These are phyloP conservation scores for Heteropelma amictum DNA, from an alignment of 2,888 invertebrate genomes.

Conservation along the genomic window DNA sequence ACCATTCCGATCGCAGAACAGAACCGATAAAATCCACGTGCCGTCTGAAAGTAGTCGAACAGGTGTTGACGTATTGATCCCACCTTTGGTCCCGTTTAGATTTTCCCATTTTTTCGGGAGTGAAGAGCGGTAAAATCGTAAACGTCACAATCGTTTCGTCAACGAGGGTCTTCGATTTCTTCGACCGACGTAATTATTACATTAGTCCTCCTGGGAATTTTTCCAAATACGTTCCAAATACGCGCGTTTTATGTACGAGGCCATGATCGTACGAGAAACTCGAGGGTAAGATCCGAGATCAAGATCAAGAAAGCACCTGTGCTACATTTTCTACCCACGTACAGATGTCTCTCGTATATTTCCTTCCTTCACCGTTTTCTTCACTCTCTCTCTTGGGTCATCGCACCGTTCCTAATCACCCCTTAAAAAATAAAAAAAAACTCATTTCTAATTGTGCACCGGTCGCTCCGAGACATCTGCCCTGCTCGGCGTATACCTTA, in stretches of 20 bases:
- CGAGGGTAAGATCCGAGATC: conserved; percentile 34
- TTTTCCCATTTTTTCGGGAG: conserved; percentile 29
- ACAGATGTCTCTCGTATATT: background rate
- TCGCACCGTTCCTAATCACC: conserved; percentile 15
- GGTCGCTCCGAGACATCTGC: conserved; percentile 46
- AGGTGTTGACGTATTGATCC: conserved; percentile 38
- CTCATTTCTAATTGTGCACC: conserved; percentile 50
- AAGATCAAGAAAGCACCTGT: conserved; percentile 50
- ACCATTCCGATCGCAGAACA: background rate
- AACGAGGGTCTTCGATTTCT: conserved; percentile 42
- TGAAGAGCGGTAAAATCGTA: conserved; percentile 2
- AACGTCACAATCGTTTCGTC: conserved; percentile 46
- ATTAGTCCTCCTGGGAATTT: background rate
- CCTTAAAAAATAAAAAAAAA: conserved; percentile 14
- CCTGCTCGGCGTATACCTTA: conserved; percentile 12
- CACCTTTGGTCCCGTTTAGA: conserved; percentile 12
- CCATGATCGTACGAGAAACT: too few relatives aligned
- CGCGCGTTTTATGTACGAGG: too few relatives aligned
- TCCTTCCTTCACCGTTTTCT: background rate
- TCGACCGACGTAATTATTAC: conserved; percentile 24
- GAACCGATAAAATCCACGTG: conserved; percentile 1
- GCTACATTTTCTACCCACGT: conserved; percentile 15
- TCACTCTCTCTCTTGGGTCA: conserved; percentile 16
- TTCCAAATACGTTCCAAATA: too few relatives aligned
- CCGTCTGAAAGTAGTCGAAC: background rate